These are phyloP conservation scores for Squalus acanthias DNA, from an alignment of 2,797 vertebrate species.

Conservation along the genomic window DNA sequence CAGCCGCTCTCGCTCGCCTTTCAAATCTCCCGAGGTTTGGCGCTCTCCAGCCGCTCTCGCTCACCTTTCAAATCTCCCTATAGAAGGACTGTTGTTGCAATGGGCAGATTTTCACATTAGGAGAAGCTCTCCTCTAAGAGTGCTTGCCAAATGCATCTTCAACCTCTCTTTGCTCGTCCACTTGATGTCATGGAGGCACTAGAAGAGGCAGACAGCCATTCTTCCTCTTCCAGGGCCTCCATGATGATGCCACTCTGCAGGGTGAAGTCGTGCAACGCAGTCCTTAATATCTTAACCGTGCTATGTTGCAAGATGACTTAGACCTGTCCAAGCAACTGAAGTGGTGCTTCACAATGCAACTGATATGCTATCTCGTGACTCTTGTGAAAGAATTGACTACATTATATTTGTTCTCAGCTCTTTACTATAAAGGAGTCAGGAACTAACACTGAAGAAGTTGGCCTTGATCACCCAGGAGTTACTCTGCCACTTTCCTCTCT, in stretches of 20 bases:
- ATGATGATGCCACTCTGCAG: not conserved
- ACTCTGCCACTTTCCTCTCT: not conserved
- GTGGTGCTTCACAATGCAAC: not conserved
- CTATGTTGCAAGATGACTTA: not conserved
- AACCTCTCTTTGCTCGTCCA: not conserved
- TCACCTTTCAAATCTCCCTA: no score
- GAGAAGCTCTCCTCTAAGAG: no score
- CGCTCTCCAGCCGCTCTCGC: no score
- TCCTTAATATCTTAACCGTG: not conserved
- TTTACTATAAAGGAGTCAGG: not conserved
- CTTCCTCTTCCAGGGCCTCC: not conserved
- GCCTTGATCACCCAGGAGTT: not conserved
- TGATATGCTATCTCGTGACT: not conserved
- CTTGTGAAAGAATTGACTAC: not conserved
- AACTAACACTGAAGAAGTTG: not conserved
- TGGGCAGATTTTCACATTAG: no score
- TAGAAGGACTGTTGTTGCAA: no score
- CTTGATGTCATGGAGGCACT: not conserved
- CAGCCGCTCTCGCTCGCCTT: no score
- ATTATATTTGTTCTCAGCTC: not conserved
- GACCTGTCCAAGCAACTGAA: not conserved
- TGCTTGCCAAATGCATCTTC: no score
- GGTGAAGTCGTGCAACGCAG: not conserved
- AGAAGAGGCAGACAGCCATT: not conserved
- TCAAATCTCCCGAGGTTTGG: no score